Evolutionary conservation across 2,888 invertebrate genomes (phyloP).

Genomic region (Acronicta psi): DNA sequence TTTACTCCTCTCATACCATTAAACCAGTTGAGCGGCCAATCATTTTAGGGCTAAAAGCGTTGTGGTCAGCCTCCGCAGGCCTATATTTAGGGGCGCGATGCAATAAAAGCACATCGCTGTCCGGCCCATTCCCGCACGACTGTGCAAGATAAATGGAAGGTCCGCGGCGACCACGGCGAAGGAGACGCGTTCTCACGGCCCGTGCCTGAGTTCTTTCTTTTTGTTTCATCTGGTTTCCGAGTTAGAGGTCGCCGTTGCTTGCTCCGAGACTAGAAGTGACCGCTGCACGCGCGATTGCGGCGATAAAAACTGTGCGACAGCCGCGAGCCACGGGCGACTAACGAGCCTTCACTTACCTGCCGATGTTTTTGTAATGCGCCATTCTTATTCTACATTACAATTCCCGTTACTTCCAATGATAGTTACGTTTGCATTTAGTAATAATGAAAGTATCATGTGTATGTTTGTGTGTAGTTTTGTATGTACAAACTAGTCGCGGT

Average conservation of each 20-base stretch:
- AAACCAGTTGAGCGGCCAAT: constrained; percentile 72
- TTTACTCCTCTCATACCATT: constrained; percentile 58
- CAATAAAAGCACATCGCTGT: constrained; percentile 87
- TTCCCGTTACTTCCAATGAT: constrained; percentile 64
- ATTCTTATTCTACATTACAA: constrained; percentile 61
- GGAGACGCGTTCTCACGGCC: constrained; percentile 88
- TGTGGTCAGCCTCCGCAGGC: constrained; percentile 77
- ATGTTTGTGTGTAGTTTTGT: constrained; percentile 67
- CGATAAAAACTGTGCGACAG: constrained; percentile 81
- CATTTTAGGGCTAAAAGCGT: constrained; percentile 80
- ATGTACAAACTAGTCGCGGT: constrained; percentile 73
- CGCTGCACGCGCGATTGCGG: constrained; percentile 80
- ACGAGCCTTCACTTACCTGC: constrained; percentile 76
- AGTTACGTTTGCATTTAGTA: constrained; percentile 61
- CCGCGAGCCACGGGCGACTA: constrained; percentile 68
- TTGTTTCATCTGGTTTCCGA: constrained; percentile 85
- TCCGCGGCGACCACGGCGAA: constrained; percentile 72
- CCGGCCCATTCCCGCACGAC: constrained; percentile 87
- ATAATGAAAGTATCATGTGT: constrained; percentile 68
- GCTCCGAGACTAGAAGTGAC: constrained; percentile 80
- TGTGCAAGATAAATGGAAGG: constrained; percentile 87
- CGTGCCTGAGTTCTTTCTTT: constrained; percentile 84
- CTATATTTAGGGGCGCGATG: constrained; percentile 87
- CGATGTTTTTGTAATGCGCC: constrained; percentile 66
- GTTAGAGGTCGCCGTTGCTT: constrained; percentile 83